phyloP scores from a whole-genome alignment of 1,140 invertebrate genomes.

The Calosoma granatense region DNA sequence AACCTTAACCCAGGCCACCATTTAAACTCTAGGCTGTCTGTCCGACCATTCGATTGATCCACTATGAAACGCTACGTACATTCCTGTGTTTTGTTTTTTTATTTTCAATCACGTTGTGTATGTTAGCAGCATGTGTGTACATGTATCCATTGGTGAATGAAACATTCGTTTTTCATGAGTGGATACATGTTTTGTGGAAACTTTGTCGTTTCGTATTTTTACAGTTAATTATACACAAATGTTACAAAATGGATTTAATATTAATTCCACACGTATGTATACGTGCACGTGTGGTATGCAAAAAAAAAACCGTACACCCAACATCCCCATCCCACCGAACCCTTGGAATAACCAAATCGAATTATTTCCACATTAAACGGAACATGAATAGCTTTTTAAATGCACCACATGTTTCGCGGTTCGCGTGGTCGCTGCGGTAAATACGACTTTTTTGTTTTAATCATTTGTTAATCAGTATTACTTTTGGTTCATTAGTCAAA shows the following conservation, averaged over 20 bases:
- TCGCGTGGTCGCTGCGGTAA: neutral
- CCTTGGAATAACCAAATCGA: neutral
- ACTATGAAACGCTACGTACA: too few relatives aligned
- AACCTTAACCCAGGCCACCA: too few relatives aligned
- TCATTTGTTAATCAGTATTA: neutral
- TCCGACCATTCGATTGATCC: too few relatives aligned
- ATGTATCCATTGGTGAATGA: too few relatives aligned
- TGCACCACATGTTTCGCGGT: neutral
- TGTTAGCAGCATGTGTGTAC: too few relatives aligned
- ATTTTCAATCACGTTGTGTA: too few relatives aligned
- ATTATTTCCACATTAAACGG: slow-evolving; percentile 2
- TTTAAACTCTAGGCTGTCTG: too few relatives aligned
- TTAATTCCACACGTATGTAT: slow-evolving; percentile 1
- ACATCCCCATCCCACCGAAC: too few relatives aligned
- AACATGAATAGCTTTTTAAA: slow-evolving; percentile 5
- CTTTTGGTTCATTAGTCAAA: neutral
- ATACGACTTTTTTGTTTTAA: neutral
- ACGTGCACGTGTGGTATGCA: too few relatives aligned
- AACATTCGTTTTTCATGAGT: too few relatives aligned
- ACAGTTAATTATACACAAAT: slow-evolving; percentile 1
- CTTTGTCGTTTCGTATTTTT: neutral
- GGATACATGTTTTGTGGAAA: too few relatives aligned
- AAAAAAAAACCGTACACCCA: neutral
- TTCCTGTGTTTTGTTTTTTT: too few relatives aligned
- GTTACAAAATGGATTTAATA: neutral